These are phyloP conservation scores for Eulemur albifrons DNA, from an alignment of 2,797 vertebrate species.

Conservation along the genomic window DNA sequence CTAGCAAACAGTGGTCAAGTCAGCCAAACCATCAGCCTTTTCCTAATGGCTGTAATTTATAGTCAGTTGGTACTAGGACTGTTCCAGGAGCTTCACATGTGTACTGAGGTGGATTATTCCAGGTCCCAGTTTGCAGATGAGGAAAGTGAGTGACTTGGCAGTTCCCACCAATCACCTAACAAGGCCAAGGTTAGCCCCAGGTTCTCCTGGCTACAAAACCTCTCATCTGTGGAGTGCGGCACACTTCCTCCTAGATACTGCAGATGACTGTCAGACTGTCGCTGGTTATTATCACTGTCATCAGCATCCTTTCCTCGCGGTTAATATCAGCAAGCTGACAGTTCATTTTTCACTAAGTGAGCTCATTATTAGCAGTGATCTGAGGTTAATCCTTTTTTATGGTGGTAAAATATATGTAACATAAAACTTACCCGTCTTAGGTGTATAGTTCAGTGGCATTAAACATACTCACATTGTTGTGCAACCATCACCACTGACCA, in stretches of 20 bases:
- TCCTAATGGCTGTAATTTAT: neutral
- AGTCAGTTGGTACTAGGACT: neutral
- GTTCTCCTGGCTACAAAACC: neutral
- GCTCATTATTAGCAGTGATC: neutral
- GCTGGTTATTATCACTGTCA: neutral
- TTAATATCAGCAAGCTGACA: neutral
- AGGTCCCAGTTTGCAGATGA: neutral
- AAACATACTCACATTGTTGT: neutral
- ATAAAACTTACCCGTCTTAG: neutral
- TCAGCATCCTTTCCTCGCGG: neutral
- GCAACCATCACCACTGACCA: neutral
- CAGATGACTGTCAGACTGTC: neutral
- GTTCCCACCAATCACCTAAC: neutral
- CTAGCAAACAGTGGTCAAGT: neutral
- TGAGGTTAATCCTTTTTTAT: neutral
- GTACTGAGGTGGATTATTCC: neutral
- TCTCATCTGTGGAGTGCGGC: neutral
- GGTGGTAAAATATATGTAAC: neutral
- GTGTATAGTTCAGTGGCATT: neutral
- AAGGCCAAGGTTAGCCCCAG: neutral
- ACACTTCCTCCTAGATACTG: neutral
- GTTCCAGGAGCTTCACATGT: neutral
- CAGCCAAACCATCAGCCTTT: neutral
- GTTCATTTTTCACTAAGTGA: neutral
- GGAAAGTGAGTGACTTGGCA: neutral